phyloP scores from a whole-genome alignment of 2,888 invertebrate species.

The Mimumesa dahlbomi region DNA sequence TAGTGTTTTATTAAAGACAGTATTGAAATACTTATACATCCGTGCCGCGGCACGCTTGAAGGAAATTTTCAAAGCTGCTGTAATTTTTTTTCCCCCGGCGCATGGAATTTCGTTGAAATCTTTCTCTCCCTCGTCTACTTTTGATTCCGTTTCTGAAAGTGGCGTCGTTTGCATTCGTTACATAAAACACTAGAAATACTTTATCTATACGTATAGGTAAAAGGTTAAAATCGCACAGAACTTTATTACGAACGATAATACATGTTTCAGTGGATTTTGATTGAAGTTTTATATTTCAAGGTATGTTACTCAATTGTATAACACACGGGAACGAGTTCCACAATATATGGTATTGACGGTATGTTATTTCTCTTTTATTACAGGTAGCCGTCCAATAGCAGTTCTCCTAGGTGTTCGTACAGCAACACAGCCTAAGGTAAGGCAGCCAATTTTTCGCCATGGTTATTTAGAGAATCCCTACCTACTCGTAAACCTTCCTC shows the following conservation, averaged over 20 bases:
- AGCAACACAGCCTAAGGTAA: constrained; percentile 53
- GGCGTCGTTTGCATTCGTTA: no score
- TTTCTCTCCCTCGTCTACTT: no score
- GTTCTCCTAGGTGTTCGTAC: constrained; percentile 18
- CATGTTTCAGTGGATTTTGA: no score
- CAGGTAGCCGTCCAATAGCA: constrained; percentile 57
- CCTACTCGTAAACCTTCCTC: constrained; percentile 20
- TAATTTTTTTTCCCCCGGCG: not conserved
- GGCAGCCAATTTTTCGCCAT: constrained; percentile 26
- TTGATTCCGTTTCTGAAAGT: no score
- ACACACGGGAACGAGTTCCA: not conserved
- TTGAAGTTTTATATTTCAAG: not conserved
- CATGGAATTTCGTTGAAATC: not conserved
- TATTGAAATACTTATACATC: not conserved
- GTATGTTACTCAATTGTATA: not conserved
- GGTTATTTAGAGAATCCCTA: constrained; percentile 2
- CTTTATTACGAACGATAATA: no score
- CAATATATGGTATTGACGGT: constrained; percentile 5
- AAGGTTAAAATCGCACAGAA: no score
- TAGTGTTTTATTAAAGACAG: constrained; percentile 48
- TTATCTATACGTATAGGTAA: no score
- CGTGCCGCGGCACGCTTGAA: not conserved
- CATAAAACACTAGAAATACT: no score
- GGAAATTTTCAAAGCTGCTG: not conserved
- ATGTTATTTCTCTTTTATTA: constrained; percentile 20